These are phyloP conservation scores for Capromys pilorides DNA, from an alignment of 2,797 vertebrate species.

Conservation along the genomic window DNA sequence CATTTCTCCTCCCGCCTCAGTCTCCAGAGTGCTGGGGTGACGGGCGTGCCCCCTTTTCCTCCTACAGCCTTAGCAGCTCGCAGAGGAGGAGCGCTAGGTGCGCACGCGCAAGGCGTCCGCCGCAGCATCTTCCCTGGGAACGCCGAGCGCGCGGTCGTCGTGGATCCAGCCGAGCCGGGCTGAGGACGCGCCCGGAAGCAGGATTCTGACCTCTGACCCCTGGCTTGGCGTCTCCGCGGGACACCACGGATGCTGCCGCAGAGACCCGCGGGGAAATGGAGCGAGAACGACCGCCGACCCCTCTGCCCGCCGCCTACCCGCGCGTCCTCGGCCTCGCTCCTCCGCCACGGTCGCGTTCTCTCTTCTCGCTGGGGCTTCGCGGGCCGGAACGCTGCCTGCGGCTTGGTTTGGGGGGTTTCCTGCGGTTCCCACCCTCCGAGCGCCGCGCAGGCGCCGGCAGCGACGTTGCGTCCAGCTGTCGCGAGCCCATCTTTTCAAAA, in stretches of 20 bases:
- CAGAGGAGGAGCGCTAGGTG: background rate
- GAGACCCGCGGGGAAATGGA: background rate
- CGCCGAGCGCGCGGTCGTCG: background rate
- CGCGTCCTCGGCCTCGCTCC: background rate
- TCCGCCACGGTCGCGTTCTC: background rate
- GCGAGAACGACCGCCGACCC: no score
- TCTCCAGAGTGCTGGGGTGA: no score
- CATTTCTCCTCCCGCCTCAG: background rate
- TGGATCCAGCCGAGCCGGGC: background rate
- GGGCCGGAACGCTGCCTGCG: background rate
- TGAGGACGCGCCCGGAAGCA: background rate
- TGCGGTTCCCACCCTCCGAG: background rate
- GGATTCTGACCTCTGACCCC: background rate
- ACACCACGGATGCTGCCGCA: background rate
- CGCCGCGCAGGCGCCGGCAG: background rate
- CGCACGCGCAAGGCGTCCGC: background rate
- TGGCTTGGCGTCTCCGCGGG: background rate
- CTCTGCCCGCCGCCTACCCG: background rate
- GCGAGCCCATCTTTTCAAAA: background rate
- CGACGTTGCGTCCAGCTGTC: background rate
- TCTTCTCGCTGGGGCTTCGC: background rate
- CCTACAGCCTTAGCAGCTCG: background rate
- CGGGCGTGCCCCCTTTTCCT: background rate
- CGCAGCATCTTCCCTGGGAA: background rate
- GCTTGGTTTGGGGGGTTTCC: background rate